Evolutionary conservation across 2,797 vertebrate species (phyloP), one percentile per base, ranked within the genome.

Genomic region (Orestias chungarensis): DNA sequence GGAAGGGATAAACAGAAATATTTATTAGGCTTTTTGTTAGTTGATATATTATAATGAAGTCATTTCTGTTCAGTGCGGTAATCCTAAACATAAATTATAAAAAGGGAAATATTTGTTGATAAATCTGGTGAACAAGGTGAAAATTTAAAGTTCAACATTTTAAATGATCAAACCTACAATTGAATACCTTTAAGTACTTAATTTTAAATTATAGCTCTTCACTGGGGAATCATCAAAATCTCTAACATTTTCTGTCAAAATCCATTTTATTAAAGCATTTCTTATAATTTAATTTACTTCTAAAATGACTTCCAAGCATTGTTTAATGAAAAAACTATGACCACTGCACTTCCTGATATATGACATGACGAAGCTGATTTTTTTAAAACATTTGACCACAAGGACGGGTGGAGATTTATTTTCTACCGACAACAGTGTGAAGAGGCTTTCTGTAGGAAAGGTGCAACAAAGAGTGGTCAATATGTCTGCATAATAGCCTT

Each of bases 1-100:
- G 90, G 74, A 80, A 43, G 73, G 89, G 75, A 91, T 71, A 46
- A 43, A 72, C 25, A 68, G 27, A 73, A 23, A 64, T 18, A 35
- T 31, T 74, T 35, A 66, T 64, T 46, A 50, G 66, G 70, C 20
- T 27, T 49, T 17, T 40, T 9, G 12, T 62, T 11, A 61, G 27
- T 70, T 50, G 79, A 44, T 40, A 9, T 66, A 67, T 70, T 68
- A n/a, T 6, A 47, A 62, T 3, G 9, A n/a, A n/a, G n/a, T n/a
- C n/a, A n/a, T n/a, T n/a, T n/a, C n/a, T n/a, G n/a, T n/a, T n/a
- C n/a, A n/a, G n/a, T n/a, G n/a, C n/a, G n/a, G n/a, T n/a, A n/a
- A n/a, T n/a, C n/a, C n/a, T n/a, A n/a, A n/a, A n/a, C n/a, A n/a
- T n/a, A n/a, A n/a, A n/a, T n/a, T 25, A n/a, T 25, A 25, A 25